Percentiles rank a stretch among this genome's conserved stretches.
These are phyloP conservation scores for Enteromius viviparus DNA, from an alignment of 2,797 vertebrate species.

Conservation along the genomic window DNA sequence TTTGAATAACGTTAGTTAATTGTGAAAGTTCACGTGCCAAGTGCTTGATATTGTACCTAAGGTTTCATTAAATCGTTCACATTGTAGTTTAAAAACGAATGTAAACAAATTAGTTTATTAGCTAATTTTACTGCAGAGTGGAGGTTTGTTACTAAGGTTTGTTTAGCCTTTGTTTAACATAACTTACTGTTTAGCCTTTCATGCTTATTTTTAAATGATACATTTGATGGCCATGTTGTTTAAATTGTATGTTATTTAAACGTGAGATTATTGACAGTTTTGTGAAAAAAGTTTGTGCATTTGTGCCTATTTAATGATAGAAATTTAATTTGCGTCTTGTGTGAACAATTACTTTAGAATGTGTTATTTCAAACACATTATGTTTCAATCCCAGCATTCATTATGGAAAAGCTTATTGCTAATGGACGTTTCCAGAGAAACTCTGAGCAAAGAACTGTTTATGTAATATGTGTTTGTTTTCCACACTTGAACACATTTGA, in stretches of 20 bases:
- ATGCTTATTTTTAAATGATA: background rate
- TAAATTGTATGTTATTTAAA: background rate
- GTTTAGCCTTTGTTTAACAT: background rate
- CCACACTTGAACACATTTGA: background rate
- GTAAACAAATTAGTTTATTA: background rate
- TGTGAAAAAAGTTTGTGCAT: background rate
- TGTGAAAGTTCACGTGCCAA: background rate
- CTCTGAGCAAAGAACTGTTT: conserved; percentile 1
- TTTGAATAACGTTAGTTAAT: background rate
- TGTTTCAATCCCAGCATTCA: background rate
- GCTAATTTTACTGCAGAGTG: background rate
- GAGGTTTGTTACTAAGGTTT: no score
- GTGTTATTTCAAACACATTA: conserved; percentile 3
- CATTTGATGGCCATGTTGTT: background rate
- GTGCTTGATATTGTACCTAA: background rate
- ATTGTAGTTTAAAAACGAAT: background rate
- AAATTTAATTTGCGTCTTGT: background rate
- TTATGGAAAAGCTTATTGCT: conserved; percentile 27
- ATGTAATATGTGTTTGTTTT: conserved; percentile 17
- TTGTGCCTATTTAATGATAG: background rate
- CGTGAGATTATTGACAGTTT: background rate
- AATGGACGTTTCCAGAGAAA: conserved; percentile 37
- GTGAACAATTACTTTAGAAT: background rate
- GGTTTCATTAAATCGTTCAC: background rate
- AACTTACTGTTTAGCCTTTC: background rate